These are phyloP conservation scores for Syrrhaptes paradoxus DNA, from an alignment of 2,113 vertebrate genomes.

Conservation along the genomic window DNA sequence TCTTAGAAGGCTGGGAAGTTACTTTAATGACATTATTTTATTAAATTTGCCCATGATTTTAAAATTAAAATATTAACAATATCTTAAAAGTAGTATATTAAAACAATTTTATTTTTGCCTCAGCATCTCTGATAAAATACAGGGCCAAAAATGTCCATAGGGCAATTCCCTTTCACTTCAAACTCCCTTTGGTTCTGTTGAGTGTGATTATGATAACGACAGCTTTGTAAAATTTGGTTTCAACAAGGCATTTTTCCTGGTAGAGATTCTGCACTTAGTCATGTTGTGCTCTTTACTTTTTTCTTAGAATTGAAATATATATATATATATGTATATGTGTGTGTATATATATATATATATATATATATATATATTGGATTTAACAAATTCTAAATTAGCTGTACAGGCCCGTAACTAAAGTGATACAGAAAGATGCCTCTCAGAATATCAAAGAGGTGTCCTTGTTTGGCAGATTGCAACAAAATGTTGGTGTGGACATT, in stretches of 20 bases:
- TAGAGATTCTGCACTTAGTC: background rate
- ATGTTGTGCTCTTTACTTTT: background rate
- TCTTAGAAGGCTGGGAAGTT: background rate
- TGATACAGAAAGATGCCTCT: background rate
- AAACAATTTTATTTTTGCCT: background rate
- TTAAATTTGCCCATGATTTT: background rate
- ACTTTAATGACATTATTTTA: background rate
- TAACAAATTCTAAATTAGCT: background rate
- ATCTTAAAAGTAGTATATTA: background rate
- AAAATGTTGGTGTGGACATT: background rate
- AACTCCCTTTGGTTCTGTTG: background rate
- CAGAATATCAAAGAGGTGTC: background rate
- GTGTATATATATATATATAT: too few species aligned
- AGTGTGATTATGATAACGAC: background rate
- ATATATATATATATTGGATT: background rate
- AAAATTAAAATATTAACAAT: background rate
- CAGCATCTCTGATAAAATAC: background rate
- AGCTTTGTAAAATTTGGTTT: background rate
- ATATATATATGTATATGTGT: too few species aligned
- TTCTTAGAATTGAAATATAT: background rate
- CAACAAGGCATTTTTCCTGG: background rate
- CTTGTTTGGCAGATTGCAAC: background rate
- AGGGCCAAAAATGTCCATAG: background rate
- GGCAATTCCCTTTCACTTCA: background rate
- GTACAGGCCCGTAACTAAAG: background rate